Evolutionary conservation across 1,140 invertebrate genomes (phyloP).

Genomic region (Cardiocondyla obscurior): DNA sequence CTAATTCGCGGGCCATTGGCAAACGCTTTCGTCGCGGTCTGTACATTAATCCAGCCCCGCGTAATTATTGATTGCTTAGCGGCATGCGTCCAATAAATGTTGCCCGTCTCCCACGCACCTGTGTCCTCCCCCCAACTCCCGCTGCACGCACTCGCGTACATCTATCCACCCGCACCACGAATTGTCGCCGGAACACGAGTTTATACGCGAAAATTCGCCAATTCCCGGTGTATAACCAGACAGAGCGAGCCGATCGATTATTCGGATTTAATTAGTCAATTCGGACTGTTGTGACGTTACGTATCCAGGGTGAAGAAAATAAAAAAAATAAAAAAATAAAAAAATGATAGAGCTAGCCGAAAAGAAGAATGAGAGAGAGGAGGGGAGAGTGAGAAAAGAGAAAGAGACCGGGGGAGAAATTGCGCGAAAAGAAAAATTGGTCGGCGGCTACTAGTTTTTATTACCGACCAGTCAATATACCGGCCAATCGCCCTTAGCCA

Average conservation of each 20-base stretch:
- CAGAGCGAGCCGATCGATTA: conserved; percentile 50
- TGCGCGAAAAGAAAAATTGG: conserved; percentile 41
- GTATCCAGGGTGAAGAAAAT: neutral
- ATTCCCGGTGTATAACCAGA: conserved; percentile 36
- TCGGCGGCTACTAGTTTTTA: conserved; percentile 49
- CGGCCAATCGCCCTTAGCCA: conserved; percentile 13
- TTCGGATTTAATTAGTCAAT: conserved; percentile 55
- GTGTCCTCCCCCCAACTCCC: neutral
- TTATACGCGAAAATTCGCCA: conserved; percentile 31
- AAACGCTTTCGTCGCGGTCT: conserved; percentile 55
- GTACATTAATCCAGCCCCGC: conserved; percentile 67
- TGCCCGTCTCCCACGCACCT: conserved; percentile 52
- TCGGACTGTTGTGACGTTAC: conserved; percentile 28
- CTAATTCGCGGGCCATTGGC: conserved; percentile 32
- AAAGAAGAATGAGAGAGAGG: neutral
- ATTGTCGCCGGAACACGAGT: conserved; percentile 27
- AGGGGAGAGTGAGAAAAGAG: neutral
- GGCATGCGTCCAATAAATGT: conserved; percentile 68
- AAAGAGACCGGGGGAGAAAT: neutral
- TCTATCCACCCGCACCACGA: neutral
- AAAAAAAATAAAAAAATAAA: too few species aligned
- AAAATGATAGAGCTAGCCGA: neutral
- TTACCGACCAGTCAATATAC: conserved; percentile 20
- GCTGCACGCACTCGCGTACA: conserved; percentile 12
- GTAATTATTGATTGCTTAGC: conserved; percentile 71